Conservation (phyloP, 1,140 invertebrate genomes). For the Ctenoplectra terminalis region DNA sequence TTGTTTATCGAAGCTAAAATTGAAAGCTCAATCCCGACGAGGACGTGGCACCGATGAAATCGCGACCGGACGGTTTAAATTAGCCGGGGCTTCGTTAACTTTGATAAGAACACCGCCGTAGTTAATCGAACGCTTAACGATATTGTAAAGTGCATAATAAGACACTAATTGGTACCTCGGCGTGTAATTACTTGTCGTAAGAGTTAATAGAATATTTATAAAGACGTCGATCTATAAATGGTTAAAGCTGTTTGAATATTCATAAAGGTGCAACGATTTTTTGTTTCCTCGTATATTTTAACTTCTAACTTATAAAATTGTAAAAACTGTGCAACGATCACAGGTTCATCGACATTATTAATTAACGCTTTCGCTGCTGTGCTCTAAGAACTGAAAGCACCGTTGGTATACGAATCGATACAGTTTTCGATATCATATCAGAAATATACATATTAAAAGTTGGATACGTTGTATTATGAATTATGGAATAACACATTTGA, state of each 20-base stretch:
- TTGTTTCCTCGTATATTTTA: no score
- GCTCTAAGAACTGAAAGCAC: no score
- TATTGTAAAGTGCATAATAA: not conserved
- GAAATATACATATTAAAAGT: no score
- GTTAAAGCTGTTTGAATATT: not conserved
- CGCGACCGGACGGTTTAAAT: slow-evolving; percentile 3
- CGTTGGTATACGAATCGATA: no score
- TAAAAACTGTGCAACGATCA: no score
- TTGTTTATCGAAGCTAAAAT: slow-evolving; percentile 40
- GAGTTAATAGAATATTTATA: not conserved
- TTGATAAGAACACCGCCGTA: not conserved
- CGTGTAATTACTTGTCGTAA: not conserved
- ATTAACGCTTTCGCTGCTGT: no score
- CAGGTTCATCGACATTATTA: no score
- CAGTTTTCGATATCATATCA: no score
- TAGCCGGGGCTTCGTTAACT: not conserved
- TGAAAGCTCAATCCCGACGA: slow-evolving; percentile 16
- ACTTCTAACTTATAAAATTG: no score
- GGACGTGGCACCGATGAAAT: slow-evolving; percentile 16
- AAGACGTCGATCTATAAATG: not conserved
- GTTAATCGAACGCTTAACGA: slow-evolving; percentile 2
- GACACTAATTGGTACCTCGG: not conserved
- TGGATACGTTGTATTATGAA: no score
- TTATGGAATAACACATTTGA: no score
- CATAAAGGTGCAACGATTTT: no score